Base-by-base conservation (phyloP, 2,113 vertebrate genomes). In the Greenwoodochromis staneri region DNA sequence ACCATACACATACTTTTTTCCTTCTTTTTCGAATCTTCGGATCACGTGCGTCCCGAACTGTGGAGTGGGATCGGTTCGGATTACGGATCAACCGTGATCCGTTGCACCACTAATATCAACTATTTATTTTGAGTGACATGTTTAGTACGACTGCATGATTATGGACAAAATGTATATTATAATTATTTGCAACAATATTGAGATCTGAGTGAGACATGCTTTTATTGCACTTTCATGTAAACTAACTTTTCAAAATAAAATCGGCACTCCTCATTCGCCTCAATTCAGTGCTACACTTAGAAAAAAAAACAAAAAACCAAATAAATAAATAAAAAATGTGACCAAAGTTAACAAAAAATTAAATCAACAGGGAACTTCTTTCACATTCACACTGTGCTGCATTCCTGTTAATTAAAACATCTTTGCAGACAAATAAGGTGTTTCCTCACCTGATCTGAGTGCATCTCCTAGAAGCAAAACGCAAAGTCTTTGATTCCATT, bases 191-290 rank as follows among this genome's bases (percentile, higher is more conserved):
- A 66, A n/a, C 17, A 36, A 36, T 36, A 66, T 36, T 63, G 59
- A 63, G 17, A 36, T 8, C 34, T 38, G 10, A 66, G 61, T 38
- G 19, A 38, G 34, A 38, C 34, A 38, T 13, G 34, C 10, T 66
- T 66, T 66, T 38, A 38, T 12, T 66, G 31, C 31, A 66, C 61
- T 66, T 66, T 66, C 19, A 38, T 38, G 34, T 66, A 66, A 66
- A 38, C 61, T 21, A 66, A 66, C 31, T 63, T 63, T 63, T 69
- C 34, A 38, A 69, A 69, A 69, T 69, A 69, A 38, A 69, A 13
- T 38, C 7, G 11, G 7, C 19, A n/a, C 11, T 69, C 34, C 34
- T 21, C 34, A 38, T 69, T 69, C 19, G 7, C 34, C 61, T 69
- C 34, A 69, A 38, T 38, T 69, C 61, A 38, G 19, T 38, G 61